A percentile compares a stretch with the other conserved stretches of the same genome.
phyloP scores from a whole-genome alignment of 2,888 invertebrate species.

The Epinotia ramella region DNA sequence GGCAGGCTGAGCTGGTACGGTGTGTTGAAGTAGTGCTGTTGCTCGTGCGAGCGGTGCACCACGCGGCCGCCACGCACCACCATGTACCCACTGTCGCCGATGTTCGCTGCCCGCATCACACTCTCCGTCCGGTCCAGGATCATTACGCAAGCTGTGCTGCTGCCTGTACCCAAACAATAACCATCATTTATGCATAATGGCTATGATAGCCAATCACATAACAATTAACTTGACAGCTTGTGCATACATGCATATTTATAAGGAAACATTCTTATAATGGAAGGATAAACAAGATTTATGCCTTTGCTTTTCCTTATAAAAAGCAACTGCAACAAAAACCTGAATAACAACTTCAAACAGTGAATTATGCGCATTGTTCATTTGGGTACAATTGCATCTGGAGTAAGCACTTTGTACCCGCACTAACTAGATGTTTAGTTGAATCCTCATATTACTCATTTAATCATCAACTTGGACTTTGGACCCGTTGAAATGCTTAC shows the following conservation, averaged over 20 bases:
- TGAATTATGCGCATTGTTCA: background rate
- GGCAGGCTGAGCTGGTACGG: constrained; percentile 98
- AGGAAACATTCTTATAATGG: constrained; percentile 7
- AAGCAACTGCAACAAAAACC: background rate
- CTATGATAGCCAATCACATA: constrained; percentile 10
- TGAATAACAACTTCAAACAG: background rate
- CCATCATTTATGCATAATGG: constrained; percentile 30
- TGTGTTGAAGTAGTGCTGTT: constrained; percentile 99
- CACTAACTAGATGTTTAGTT: constrained; percentile 19
- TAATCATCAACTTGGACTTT: constrained; percentile 32
- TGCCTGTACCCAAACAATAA: constrained; percentile 86
- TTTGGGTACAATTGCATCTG: constrained; percentile 18
- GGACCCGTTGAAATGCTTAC: constrained; percentile 74
- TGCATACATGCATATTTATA: constrained; percentile 16
- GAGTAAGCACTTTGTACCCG: constrained; percentile 23
- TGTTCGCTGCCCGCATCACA: constrained; percentile 97
- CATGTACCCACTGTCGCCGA: constrained; percentile 99
- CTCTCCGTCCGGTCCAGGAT: constrained; percentile 95
- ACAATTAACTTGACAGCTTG: constrained; percentile 13
- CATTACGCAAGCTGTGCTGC: constrained; percentile 99
- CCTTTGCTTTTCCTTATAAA: constrained; percentile 28
- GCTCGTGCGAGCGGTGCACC: constrained; percentile 97
- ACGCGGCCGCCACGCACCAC: constrained; percentile 94
- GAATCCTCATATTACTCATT: constrained; percentile 22
- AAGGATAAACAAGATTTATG: constrained; percentile 1